phyloP scores from a whole-genome alignment of 2,888 invertebrate species.

The Campoplex nolae region DNA sequence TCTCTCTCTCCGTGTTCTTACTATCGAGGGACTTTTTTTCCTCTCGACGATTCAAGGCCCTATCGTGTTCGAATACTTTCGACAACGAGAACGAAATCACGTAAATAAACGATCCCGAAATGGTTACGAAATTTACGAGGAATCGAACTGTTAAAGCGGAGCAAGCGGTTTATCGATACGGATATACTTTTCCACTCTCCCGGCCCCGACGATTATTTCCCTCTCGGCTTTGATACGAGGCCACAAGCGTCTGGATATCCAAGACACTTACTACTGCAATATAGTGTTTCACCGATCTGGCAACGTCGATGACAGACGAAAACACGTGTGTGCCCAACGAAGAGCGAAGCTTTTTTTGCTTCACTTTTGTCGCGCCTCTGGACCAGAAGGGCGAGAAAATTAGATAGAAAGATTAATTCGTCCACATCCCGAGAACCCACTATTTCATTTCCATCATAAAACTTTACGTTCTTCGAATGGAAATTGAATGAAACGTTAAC shows the following conservation, averaged over 20 bases:
- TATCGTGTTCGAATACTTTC: slow-evolving; percentile 27
- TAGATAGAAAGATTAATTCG: neutral
- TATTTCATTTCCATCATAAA: neutral
- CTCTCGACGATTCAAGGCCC: slow-evolving; percentile 28
- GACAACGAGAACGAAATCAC: neutral
- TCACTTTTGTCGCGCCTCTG: neutral
- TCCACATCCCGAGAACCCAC: neutral
- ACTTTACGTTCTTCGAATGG: neutral
- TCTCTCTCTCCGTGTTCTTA: slow-evolving; percentile 13
- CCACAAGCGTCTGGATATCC: neutral
- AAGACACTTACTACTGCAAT: slow-evolving; percentile 10
- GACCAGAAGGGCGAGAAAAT: neutral
- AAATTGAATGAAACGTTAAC: neutral
- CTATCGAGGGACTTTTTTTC: slow-evolving; percentile 7
- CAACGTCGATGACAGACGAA: slow-evolving; percentile 65
- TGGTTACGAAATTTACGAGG: slow-evolving; percentile 35
- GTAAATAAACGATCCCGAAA: neutral
- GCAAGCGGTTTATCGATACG: slow-evolving; percentile 21
- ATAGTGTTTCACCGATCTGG: slow-evolving; percentile 52
- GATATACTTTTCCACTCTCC: neutral
- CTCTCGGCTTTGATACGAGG: neutral
- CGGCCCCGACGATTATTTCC: neutral
- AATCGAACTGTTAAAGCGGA: slow-evolving; percentile 5
- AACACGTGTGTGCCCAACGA: slow-evolving; percentile 52
- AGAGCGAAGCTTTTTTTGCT: neutral